Evolutionary conservation across 2,888 invertebrate genomes (phyloP).

Genomic region (Agrilus biguttatus): DNA sequence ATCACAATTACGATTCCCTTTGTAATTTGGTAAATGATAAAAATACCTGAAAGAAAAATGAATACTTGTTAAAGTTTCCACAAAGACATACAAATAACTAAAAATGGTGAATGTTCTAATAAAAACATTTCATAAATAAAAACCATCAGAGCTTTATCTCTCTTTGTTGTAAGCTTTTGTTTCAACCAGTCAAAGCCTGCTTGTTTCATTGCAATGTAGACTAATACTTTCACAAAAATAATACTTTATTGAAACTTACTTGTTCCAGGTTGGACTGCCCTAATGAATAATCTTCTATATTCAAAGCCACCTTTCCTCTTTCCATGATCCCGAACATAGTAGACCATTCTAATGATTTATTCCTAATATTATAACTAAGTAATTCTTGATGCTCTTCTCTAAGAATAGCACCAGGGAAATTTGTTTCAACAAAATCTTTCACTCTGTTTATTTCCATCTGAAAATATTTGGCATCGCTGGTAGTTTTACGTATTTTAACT

Average conservation of each 20-base stretch:
- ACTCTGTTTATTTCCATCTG: slow-evolving; percentile 8
- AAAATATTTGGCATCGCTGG: slow-evolving; percentile 1
- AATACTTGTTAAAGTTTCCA: neutral
- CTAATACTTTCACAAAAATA: too few species aligned
- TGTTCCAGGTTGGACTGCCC: slow-evolving; percentile 75
- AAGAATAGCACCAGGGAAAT: slow-evolving; percentile 21
- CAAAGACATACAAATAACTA: too few species aligned
- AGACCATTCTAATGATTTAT: slow-evolving; percentile 51
- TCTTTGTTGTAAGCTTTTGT: too few species aligned
- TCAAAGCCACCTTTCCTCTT: slow-evolving; percentile 25
- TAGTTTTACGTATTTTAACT: slow-evolving; percentile 28
- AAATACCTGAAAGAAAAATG: slow-evolving; percentile 37
- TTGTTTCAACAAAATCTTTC: slow-evolving; percentile 19
- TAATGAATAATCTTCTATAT: slow-evolving; percentile 68
- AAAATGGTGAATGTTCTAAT: neutral
- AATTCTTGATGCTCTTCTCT: slow-evolving; percentile 60
- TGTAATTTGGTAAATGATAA: slow-evolving; percentile 49
- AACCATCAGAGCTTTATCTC: neutral
- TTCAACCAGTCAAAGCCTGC: too few species aligned
- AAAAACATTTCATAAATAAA: neutral
- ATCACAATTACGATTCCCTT: slow-evolving; percentile 6
- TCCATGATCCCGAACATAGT: slow-evolving; percentile 67
- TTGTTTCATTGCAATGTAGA: too few species aligned
- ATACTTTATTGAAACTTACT: slow-evolving; percentile 16
- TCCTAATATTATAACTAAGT: slow-evolving; percentile 53